phyloP scores from a whole-genome alignment of 2,797 vertebrate species.

The Paramormyrops hopkinsi region DNA sequence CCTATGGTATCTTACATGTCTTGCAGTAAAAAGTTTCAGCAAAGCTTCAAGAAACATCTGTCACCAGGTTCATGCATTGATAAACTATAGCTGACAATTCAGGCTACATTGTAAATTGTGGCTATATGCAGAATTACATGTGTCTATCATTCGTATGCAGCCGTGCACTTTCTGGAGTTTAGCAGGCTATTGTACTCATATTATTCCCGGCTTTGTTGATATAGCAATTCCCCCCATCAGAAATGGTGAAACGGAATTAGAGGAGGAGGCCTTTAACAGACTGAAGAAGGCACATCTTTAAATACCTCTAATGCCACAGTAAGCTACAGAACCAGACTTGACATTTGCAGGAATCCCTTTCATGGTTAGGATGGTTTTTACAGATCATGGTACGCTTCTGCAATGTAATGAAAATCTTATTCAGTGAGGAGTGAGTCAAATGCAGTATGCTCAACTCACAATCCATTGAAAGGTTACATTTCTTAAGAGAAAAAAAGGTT shows the following conservation, averaged over 20 bases:
- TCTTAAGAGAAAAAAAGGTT: not conserved
- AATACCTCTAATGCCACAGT: not conserved
- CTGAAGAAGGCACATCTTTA: constrained; percentile 4
- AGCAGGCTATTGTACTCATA: not conserved
- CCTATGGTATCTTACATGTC: not conserved
- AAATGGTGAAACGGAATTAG: not conserved
- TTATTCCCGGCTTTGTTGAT: constrained; percentile 1
- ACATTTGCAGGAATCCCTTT: constrained; percentile 2
- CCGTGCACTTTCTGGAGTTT: not conserved
- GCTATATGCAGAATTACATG: not conserved
- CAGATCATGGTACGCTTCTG: not conserved
- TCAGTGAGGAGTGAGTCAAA: not conserved
- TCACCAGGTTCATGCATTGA: not conserved
- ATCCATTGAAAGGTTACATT: not conserved
- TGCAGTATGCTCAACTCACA: not conserved
- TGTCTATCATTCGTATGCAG: not conserved
- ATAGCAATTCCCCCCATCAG: not conserved
- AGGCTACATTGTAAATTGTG: not conserved
- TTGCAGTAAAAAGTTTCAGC: not conserved
- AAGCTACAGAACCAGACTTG: not conserved
- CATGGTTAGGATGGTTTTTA: not conserved
- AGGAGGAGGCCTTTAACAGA: not conserved
- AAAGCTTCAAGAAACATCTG: not conserved
- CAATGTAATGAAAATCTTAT: not conserved
- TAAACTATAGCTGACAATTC: not conserved